Base-by-base conservation (phyloP, 2,888 invertebrate genomes). In the Pollenia angustigena region DNA sequence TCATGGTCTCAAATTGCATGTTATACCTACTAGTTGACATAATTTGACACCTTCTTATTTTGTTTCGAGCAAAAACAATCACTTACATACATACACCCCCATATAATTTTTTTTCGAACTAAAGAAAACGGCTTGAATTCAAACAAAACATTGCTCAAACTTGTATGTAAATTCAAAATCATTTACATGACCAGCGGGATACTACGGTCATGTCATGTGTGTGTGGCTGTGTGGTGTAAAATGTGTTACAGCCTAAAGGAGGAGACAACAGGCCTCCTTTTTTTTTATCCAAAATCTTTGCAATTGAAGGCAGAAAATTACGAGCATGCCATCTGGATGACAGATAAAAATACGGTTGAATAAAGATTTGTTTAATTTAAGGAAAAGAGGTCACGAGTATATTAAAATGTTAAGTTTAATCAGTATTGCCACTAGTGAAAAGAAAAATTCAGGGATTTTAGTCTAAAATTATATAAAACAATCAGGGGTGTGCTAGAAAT, bases 101-200 rank as follows among this genome's bases (percentile, higher is more conserved):
- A 7, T 14, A 12, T 23, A 32, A 6, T 62, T 11, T 18, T 6
- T 1, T 44, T 16, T 54, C 42, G 52, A 48, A 52, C 12, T 48
- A 32, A 23, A 8, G 14, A 23, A 23, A 68, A 66, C 23, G 32
- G 32, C 8, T 32, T n/a, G 46, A 72, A 58, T 23, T 56, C 7
- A 23, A 72, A 58, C 18, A 46, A 46, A 23, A 11, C 42, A 12
- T n/a, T 32, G 46, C 4, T 56, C 14, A 44, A 44, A 44, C 10
- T 32, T 71, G 42, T 54, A 12, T 16, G 68, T 32, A 54, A 76
- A 78, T 48, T 56, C 48, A 56, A 68, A 48, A 69, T 18, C 46
- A 79, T 79, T 79, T 79, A 11, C 56, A 58, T n/a, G 23, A 14
- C 68, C 78, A 79, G 40, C 72, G 44, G 58, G 58, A 32, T 42